Percentiles rank a stretch among this genome's conserved stretches.
These are phyloP conservation scores for Musca vetustissima DNA, from an alignment of 1,140 invertebrate species.

Conservation along the genomic window DNA sequence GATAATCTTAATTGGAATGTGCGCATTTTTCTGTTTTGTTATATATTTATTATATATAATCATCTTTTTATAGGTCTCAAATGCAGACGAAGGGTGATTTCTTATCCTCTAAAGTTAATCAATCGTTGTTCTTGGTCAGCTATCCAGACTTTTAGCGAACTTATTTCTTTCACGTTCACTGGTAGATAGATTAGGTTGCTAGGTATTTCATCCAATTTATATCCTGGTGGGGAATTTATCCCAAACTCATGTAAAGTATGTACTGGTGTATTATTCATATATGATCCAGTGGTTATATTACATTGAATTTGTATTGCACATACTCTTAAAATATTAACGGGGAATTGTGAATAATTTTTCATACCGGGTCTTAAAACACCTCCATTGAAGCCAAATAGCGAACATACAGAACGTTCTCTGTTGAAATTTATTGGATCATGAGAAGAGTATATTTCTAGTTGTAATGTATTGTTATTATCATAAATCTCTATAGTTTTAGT, in stretches of 20 bases:
- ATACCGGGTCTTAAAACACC: constrained; percentile 26
- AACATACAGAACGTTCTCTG: constrained; percentile 27
- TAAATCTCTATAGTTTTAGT: background rate
- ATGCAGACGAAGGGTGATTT: background rate
- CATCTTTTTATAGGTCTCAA: background rate
- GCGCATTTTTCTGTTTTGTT: no score
- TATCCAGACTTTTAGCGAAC: background rate
- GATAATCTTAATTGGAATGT: no score
- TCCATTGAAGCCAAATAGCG: constrained; percentile 33
- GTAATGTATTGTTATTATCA: constrained; percentile 20
- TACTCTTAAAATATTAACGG: constrained; percentile 36
- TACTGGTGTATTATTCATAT: constrained; percentile 36
- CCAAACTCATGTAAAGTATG: constrained; percentile 49
- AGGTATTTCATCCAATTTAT: constrained; percentile 42
- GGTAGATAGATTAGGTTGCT: constrained; percentile 47
- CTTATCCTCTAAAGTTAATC: constrained; percentile 1
- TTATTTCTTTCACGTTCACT: constrained; percentile 31
- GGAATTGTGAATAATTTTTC: constrained; percentile 31
- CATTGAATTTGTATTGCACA: constrained; percentile 35
- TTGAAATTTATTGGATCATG: constrained; percentile 24
- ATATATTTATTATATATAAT: constrained; percentile 18
- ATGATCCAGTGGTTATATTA: constrained; percentile 39
- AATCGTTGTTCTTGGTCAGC: constrained; percentile 8
- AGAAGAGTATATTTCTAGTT: background rate
- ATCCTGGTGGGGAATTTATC: constrained; percentile 34